A percentile compares a stretch with the other conserved stretches of the same genome.
Evolutionary conservation across 2,888 invertebrate species (phyloP).

Genomic region (Ochropacha duplaris): DNA sequence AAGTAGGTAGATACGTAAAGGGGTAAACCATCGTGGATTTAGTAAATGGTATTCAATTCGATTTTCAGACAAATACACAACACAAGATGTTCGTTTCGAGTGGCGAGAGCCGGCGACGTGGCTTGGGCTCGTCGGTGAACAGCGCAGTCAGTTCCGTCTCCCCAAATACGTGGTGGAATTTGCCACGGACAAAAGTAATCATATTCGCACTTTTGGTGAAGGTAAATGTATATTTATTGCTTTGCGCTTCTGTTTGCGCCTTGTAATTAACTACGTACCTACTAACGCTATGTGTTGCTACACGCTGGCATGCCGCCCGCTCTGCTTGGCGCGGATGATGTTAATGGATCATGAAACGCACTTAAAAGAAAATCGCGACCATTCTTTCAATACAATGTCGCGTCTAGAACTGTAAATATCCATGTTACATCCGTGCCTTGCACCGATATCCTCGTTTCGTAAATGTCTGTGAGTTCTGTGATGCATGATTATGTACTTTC

Average conservation of each 20-base stretch:
- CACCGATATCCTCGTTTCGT: constrained; percentile 41
- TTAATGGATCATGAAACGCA: not conserved
- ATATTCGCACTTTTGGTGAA: constrained; percentile 85
- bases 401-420: not conserved
- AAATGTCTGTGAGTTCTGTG: constrained; percentile 31
- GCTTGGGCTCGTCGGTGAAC: constrained; percentile 75
- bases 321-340: constrained; percentile 52
- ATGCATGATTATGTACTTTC: constrained; percentile 30
- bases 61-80: constrained; percentile 84
- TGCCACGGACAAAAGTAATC: constrained; percentile 83
- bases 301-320: constrained; percentile 54
- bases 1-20: not conserved
- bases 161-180: constrained; percentile 86
- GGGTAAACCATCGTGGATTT: not conserved
- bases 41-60: constrained; percentile 9
- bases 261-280: constrained; percentile 60
- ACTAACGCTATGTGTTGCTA: constrained; percentile 62
- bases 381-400: not conserved
- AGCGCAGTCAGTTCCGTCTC: constrained; percentile 82
- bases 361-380: not conserved
- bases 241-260: constrained; percentile 77
- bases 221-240: constrained; percentile 83
- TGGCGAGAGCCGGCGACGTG: constrained; percentile 83
- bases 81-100: constrained; percentile 83
- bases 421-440: constrained; percentile 29